These are phyloP conservation scores for Hylyphantes graminicola DNA, from an alignment of 1,140 invertebrate genomes.

Conservation along the genomic window DNA sequence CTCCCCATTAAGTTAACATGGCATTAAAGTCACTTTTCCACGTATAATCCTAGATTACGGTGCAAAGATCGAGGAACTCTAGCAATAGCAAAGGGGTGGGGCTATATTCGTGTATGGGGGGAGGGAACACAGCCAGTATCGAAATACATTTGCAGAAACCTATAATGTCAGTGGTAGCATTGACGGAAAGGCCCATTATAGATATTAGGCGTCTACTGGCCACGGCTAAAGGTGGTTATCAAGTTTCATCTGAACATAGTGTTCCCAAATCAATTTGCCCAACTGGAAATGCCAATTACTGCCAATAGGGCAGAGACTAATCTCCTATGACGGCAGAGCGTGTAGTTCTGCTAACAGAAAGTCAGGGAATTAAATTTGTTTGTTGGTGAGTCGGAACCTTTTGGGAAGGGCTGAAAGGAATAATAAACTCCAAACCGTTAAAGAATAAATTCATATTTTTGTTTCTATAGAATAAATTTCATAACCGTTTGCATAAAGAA, in stretches of 20 bases:
- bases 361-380: constrained; percentile 55
- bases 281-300: constrained; percentile 56
- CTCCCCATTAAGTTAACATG: too few relatives aligned
- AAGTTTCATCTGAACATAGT: constrained; percentile 59
- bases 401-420: too few relatives aligned
- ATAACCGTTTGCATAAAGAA: too few relatives aligned
- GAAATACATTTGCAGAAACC: constrained; percentile 57
- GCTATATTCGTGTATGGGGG: constrained; percentile 36
- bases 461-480: too few relatives aligned
- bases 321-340: constrained; percentile 28
- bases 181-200: constrained; percentile 42
- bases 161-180: constrained; percentile 48
- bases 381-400: background rate
- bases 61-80: constrained; percentile 6
- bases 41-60: too few relatives aligned
- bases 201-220: constrained; percentile 59
- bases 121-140: constrained; percentile 5
- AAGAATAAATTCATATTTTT: too few relatives aligned
- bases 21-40: too few relatives aligned
- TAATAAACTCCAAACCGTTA: too few relatives aligned
- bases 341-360: constrained; percentile 35
- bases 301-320: constrained; percentile 30
- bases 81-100: constrained; percentile 33
- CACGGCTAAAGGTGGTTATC: constrained; percentile 44
- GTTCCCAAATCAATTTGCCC: constrained; percentile 57